Evolutionary conservation across 2,888 invertebrate species (phyloP).

Genomic region (Drosophila austrosaltans): DNA sequence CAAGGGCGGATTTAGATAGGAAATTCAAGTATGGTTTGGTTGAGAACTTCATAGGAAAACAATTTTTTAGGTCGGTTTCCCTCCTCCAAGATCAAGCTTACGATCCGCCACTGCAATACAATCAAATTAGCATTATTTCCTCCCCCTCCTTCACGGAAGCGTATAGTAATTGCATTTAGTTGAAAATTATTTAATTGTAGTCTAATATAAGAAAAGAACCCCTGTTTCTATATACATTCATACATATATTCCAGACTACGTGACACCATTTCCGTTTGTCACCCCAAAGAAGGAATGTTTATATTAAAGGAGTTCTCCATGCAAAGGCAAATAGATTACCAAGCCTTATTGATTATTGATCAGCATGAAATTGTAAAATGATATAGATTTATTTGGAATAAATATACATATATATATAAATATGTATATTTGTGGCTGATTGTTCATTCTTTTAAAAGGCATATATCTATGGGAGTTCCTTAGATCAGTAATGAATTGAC

Average conservation of each 20-base stretch:
- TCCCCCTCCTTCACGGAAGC: background rate
- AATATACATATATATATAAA: too few relatives aligned
- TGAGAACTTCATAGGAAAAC: too few relatives aligned
- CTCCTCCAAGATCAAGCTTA: too few relatives aligned
- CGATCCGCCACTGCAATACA: background rate
- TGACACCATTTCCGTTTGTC: background rate
- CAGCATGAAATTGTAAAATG: background rate
- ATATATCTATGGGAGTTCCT: background rate
- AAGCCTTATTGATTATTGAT: background rate
- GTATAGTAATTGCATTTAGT: background rate
- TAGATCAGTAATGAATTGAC: background rate
- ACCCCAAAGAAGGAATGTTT: background rate
- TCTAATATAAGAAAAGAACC: background rate
- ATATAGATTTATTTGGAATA: background rate
- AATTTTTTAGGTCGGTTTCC: too few relatives aligned
- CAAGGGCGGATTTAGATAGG: too few relatives aligned
- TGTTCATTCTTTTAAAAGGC: background rate
- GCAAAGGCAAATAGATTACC: background rate
- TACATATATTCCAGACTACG: background rate
- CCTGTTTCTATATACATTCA: background rate
- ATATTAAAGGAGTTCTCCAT: background rate
- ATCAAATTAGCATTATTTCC: background rate
- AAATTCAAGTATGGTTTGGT: too few relatives aligned
- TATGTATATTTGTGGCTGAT: too few relatives aligned
- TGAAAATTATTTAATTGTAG: constrained; percentile 7